These are phyloP conservation scores for Geococcyx californianus DNA, from an alignment of 2,113 vertebrate genomes.

Conservation along the genomic window DNA sequence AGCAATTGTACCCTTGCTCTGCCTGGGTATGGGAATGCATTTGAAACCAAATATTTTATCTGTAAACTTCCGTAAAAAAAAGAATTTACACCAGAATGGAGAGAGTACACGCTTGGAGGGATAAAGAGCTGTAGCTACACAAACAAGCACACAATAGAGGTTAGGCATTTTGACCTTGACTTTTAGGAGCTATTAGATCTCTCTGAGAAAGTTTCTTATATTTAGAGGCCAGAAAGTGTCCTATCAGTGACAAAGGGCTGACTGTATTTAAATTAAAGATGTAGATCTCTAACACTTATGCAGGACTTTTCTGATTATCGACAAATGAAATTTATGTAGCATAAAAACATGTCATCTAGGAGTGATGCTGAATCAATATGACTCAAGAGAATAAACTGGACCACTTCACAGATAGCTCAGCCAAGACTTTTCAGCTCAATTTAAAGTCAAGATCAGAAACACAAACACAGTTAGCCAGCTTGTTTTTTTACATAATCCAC, in stretches of 20 bases:
- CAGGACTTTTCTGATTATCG: neutral
- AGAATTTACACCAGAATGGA: neutral
- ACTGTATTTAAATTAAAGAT: neutral
- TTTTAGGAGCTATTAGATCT: neutral
- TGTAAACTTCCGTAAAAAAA: neutral
- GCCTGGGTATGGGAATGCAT: neutral
- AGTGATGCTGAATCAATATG: neutral
- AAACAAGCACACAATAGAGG: neutral
- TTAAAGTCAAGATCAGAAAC: conserved; percentile 27
- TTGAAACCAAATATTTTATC: neutral
- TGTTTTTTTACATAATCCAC: neutral
- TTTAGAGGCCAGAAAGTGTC: neutral
- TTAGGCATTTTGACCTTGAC: neutral
- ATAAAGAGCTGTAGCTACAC: neutral
- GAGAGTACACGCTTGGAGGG: neutral
- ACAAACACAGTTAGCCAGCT: neutral
- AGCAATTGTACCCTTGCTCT: neutral
- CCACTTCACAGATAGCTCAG: neutral
- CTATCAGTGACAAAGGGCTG: neutral
- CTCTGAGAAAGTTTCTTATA: neutral
- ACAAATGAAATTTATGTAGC: neutral
- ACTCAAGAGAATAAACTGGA: neutral
- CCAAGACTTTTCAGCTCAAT: neutral
- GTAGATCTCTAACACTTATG: neutral
- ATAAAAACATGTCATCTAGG: neutral